A percentile compares a stretch with the other conserved stretches of the same genome.
These are phyloP conservation scores for Halcyon malimbica DNA, from an alignment of 2,113 vertebrate genomes.

Conservation along the genomic window DNA sequence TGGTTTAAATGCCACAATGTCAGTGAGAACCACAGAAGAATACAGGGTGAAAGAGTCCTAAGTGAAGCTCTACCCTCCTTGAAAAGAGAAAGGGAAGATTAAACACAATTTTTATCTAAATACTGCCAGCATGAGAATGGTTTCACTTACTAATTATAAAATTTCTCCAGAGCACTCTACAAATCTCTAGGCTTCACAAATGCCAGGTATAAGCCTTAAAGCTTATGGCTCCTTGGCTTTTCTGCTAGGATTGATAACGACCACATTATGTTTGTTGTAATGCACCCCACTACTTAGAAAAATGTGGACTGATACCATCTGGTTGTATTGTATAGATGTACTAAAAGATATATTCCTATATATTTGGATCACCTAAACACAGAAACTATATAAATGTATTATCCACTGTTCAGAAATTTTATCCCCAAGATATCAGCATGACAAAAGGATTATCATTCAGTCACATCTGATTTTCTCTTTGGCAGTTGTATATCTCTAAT, in stretches of 20 bases:
- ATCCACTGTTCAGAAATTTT: not conserved
- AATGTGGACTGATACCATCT: not conserved
- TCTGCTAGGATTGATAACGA: not conserved
- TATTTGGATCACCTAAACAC: not conserved
- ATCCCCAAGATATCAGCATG: not conserved
- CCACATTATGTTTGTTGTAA: fast-evolving
- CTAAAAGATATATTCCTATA: not conserved
- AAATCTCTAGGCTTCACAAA: not conserved
- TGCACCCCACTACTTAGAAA: not conserved
- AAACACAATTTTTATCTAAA: not conserved
- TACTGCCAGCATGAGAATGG: not conserved
- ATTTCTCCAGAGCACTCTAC: not conserved
- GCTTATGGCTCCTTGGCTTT: not conserved
- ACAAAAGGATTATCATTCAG: not conserved
- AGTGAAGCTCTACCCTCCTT: not conserved
- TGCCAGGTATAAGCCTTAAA: not conserved
- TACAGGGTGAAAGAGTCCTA: not conserved
- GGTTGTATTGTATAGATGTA: not conserved
- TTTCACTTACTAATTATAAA: not conserved
- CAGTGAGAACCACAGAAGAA: not conserved
- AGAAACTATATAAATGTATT: not conserved
- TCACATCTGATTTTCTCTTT: not conserved
- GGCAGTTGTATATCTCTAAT: not conserved
- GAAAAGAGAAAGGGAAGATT: not conserved
- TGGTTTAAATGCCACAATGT: not conserved